Evolutionary conservation across 2,888 invertebrate species (phyloP).

Genomic region (Nomada goodeniana): DNA sequence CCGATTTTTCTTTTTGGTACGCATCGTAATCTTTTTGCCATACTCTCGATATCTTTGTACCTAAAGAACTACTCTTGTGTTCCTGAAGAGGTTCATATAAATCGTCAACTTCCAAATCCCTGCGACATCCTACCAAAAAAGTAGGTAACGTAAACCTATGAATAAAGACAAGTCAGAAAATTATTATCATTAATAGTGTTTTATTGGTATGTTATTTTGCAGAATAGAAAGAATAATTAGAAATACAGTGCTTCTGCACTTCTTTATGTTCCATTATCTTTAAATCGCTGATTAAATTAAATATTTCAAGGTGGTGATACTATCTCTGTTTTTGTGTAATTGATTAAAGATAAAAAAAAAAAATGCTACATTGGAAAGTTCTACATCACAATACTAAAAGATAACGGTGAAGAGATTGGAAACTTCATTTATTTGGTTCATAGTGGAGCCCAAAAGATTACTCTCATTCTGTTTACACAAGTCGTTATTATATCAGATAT

Average conservation of each 20-base stretch:
- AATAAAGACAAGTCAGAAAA: background rate
- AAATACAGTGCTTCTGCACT: background rate
- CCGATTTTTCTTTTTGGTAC: conserved; percentile 62
- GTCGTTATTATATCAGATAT: conserved; percentile 40
- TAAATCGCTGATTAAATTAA: background rate
- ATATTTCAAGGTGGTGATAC: background rate
- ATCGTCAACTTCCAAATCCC: conserved; percentile 89
- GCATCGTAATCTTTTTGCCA: conserved; percentile 86
- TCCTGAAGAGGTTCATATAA: conserved; percentile 89
- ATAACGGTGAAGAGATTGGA: conserved; percentile 24
- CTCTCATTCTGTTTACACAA: conserved; percentile 35
- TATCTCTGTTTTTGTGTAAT: conserved; percentile 41
- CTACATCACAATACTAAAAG: conserved; percentile 16
- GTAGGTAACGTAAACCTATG: conserved; percentile 89
- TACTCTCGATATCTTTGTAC: conserved; percentile 87
- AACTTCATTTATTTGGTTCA: conserved; percentile 10
- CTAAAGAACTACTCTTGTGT: conserved; percentile 88
- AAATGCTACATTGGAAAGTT: background rate
- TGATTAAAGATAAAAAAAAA: conserved; percentile 32
- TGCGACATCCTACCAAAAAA: conserved; percentile 88
- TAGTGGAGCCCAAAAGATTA: conserved; percentile 34
- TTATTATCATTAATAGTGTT: background rate
- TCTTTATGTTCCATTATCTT: conserved; percentile 9
- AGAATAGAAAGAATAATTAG: too few species aligned
- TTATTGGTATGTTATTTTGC: background rate